Evolutionary conservation across 2,797 vertebrate genomes (phyloP).

Genomic region (Anniella stebbinsi): DNA sequence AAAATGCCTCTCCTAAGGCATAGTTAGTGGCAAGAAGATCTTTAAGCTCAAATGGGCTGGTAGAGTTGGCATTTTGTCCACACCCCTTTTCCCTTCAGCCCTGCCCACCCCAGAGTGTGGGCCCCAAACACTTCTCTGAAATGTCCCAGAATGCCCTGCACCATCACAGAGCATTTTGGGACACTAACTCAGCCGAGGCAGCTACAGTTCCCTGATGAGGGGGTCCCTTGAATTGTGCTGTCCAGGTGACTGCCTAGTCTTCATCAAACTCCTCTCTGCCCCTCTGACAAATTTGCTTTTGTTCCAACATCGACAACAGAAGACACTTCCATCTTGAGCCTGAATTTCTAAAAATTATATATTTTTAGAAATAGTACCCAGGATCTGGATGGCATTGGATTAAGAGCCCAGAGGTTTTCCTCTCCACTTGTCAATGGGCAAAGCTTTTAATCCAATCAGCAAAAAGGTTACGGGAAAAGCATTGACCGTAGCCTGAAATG

Average conservation of each 20-base stretch:
- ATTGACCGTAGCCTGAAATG: neutral
- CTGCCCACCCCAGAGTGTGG: too few species aligned
- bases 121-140: too few species aligned
- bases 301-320: neutral
- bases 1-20: neutral
- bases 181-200: neutral
- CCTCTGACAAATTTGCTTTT: neutral
- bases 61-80: too few species aligned
- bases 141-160: neutral
- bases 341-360: too few species aligned
- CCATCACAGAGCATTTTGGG: neutral
- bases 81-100: too few species aligned
- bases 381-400: too few species aligned
- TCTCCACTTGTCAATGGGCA: slow-evolving; percentile 2
- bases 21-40: too few species aligned
- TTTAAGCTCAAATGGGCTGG: too few species aligned
- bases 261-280: too few species aligned
- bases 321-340: neutral
- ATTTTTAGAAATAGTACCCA: neutral
- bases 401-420: neutral
- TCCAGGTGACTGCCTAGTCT: too few species aligned
- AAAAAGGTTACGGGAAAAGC: slow-evolving; percentile 17
- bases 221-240: too few species aligned
- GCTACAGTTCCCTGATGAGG: too few species aligned
- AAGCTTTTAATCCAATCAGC: neutral